phyloP scores from a whole-genome alignment of 1,140 invertebrate genomes.

The Zaprionus africanus region DNA sequence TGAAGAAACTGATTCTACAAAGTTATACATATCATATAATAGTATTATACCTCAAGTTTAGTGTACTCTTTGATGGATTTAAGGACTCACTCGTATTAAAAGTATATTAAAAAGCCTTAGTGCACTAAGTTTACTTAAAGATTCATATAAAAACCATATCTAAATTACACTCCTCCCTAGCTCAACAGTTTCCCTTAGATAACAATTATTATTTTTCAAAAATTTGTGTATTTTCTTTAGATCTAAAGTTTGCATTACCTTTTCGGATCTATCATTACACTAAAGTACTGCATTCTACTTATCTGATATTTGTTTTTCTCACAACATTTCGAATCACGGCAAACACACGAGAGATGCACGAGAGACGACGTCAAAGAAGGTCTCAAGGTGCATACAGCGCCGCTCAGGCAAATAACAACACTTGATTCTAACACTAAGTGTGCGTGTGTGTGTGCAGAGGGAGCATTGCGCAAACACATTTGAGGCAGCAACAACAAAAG shows the following conservation, averaged over 20 bases:
- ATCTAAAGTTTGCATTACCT: neutral
- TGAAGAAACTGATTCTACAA: too few species aligned
- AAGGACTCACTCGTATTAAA: too few species aligned
- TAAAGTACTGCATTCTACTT: neutral
- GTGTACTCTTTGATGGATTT: too few species aligned
- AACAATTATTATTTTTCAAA: neutral
- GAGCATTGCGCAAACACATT: constrained; percentile 65
- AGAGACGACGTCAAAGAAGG: constrained; percentile 35
- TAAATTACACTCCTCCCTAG: neutral
- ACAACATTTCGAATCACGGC: constrained; percentile 72
- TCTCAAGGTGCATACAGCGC: constrained; percentile 45
- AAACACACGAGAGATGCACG: constrained; percentile 48
- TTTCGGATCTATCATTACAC: neutral
- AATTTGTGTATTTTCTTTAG: constrained; percentile 4
- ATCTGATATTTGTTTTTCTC: constrained; percentile 71
- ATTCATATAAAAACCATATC: too few species aligned
- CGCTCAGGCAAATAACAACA: constrained; percentile 13
- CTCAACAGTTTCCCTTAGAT: neutral
- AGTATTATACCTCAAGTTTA: too few species aligned
- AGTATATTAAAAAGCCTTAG: too few species aligned
- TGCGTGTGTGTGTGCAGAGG: neutral
- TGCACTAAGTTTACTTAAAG: too few species aligned
- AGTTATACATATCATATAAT: too few species aligned
- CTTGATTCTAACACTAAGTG: constrained; percentile 35
- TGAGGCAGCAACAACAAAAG: constrained; percentile 19